Percentiles rank a stretch among this genome's conserved stretches.
Conservation (phyloP, 1,140 invertebrate species). For the Zaprionus capensis region DNA sequence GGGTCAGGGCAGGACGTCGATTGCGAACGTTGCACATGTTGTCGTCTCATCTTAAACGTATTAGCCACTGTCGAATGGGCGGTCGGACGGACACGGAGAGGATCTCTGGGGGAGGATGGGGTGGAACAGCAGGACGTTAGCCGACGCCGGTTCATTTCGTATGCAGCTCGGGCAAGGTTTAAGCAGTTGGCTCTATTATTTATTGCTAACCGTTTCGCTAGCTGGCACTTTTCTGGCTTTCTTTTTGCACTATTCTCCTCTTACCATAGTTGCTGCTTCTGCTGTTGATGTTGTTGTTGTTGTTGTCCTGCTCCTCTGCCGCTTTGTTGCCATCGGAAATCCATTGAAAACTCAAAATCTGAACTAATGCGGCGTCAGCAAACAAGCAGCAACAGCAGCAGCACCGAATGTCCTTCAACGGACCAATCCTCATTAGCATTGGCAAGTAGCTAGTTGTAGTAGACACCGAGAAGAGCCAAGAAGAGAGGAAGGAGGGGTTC, state of each 20-base stretch:
- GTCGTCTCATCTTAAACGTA: constrained; percentile 83
- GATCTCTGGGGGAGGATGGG: neutral
- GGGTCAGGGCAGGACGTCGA: constrained; percentile 62
- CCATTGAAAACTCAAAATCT: constrained; percentile 76
- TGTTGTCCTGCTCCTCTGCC: neutral
- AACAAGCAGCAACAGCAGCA: constrained; percentile 41
- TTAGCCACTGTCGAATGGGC: constrained; percentile 55
- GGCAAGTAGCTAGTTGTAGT: constrained; percentile 11
- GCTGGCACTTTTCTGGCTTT: constrained; percentile 31
- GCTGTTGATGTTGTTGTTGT: neutral
- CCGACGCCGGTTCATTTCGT: constrained; percentile 61
- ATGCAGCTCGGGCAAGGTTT: constrained; percentile 75
- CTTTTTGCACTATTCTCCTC: neutral
- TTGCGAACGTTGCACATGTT: constrained; percentile 78
- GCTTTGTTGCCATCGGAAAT: constrained; percentile 38
- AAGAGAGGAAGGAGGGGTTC: neutral
- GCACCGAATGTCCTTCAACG: constrained; percentile 61
- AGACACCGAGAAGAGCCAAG: neutral
- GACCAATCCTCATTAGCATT: constrained; percentile 68
- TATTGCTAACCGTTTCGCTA: constrained; percentile 73
- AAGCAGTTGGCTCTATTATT: constrained; percentile 81
- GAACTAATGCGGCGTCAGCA: constrained; percentile 77
- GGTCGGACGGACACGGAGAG: neutral
- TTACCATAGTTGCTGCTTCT: no score
- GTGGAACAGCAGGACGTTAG: neutral